phyloP scores from a whole-genome alignment of 1,140 invertebrate species.

The Sipha flava region DNA sequence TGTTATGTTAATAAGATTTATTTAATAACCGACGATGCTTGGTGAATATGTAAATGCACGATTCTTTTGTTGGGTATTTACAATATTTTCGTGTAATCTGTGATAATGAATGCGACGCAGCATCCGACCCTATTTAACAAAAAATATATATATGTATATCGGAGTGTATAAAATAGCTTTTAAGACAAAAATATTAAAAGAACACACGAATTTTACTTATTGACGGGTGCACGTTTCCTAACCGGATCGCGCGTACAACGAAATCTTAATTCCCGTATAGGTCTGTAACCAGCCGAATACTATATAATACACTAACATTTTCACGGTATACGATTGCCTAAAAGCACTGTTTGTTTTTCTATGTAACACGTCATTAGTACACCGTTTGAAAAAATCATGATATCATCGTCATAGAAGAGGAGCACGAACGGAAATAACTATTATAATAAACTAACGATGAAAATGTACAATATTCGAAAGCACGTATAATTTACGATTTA shows the following conservation, averaged over 20 bases:
- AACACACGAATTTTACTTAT: slow-evolving; percentile 6
- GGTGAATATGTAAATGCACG: slow-evolving; percentile 33
- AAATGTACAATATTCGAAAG: too few species aligned
- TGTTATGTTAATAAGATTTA: slow-evolving; percentile 33
- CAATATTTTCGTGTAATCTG: slow-evolving; percentile 31
- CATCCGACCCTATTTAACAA: slow-evolving; percentile 3
- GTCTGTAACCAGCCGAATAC: too few species aligned
- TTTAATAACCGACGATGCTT: slow-evolving; percentile 23
- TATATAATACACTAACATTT: too few species aligned
- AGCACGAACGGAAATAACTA: too few species aligned
- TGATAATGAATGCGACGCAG: slow-evolving; percentile 27
- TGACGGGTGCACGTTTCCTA: slow-evolving; percentile 18
- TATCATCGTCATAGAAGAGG: too few species aligned
- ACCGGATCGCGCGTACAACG: not conserved
- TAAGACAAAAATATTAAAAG: slow-evolving; percentile 10
- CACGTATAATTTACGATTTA: too few species aligned
- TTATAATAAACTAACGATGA: too few species aligned
- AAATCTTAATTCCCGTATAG: not conserved
- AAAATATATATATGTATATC: not conserved
- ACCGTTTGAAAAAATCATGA: too few species aligned
- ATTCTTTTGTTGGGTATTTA: slow-evolving; percentile 27
- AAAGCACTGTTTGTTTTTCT: too few species aligned
- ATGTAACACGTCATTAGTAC: too few species aligned
- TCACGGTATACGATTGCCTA: too few species aligned
- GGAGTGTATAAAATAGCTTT: not conserved